phyloP scores from a whole-genome alignment of 2,888 invertebrate genomes.

The Morpho helenor region DNA sequence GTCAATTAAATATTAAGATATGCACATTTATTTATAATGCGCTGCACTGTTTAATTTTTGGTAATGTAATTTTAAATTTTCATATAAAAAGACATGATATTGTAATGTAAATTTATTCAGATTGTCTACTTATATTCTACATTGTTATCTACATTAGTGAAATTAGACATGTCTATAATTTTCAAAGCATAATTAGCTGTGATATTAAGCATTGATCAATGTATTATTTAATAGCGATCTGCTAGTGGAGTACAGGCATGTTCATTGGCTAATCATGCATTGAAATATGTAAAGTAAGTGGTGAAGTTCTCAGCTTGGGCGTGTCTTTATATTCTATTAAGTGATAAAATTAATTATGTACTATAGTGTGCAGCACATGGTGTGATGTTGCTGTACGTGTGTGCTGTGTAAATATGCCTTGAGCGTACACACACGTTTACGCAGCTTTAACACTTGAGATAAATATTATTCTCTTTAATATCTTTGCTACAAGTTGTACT shows the following conservation, averaged over 20 bases:
- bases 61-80: slow-evolving; percentile 77
- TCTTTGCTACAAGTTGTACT: slow-evolving; percentile 85
- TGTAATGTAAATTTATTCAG: slow-evolving; percentile 79
- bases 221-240: slow-evolving; percentile 76
- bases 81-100: slow-evolving; percentile 80
- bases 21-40: slow-evolving; percentile 81
- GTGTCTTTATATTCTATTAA: slow-evolving; percentile 77
- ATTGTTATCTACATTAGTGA: slow-evolving; percentile 79
- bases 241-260: slow-evolving; percentile 74
- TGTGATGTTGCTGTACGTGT: slow-evolving; percentile 74
- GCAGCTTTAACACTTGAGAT: slow-evolving; percentile 78
- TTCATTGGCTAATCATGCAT: slow-evolving; percentile 80
- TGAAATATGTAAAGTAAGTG: slow-evolving; percentile 76
- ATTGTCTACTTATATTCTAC: slow-evolving; percentile 79
- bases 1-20: slow-evolving; percentile 80
- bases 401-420: slow-evolving; percentile 78
- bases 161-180: slow-evolving; percentile 79
- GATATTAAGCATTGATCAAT: slow-evolving; percentile 77
- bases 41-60: slow-evolving; percentile 80
- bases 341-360: slow-evolving; percentile 74
- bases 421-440: slow-evolving; percentile 77
- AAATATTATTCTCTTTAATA: slow-evolving; percentile 80
- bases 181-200: slow-evolving; percentile 80
- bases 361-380: slow-evolving; percentile 75
- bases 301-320: slow-evolving; percentile 73